Conservation (phyloP, 2,797 vertebrate species). For the Halcyon smyrnensis region DNA sequence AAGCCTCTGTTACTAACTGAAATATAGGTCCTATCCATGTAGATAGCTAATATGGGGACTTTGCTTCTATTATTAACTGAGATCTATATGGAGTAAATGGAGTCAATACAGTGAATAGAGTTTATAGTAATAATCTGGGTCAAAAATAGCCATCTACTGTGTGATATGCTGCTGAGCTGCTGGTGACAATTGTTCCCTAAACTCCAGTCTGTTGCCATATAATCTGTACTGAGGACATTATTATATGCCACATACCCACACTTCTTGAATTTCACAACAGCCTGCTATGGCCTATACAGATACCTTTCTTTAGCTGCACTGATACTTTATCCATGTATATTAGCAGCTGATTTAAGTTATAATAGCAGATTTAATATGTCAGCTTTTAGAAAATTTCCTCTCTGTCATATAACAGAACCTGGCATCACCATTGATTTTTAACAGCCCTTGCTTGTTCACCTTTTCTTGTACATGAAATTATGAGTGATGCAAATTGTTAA, state of each 20-base stretch:
- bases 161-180: not conserved
- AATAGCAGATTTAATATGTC: not conserved
- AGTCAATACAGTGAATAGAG: not conserved
- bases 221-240: not conserved
- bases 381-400: slow-evolving; percentile 3
- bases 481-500: not conserved
- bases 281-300: not conserved
- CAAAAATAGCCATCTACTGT: not conserved
- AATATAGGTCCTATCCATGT: not conserved
- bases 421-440: slow-evolving; percentile 17
- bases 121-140: not conserved
- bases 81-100: not conserved
- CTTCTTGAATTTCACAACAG: not conserved
- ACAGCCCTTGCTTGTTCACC: not conserved
- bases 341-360: not conserved
- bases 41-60: not conserved
- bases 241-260: not conserved
- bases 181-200: not conserved
- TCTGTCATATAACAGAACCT: not conserved
- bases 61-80: not conserved
- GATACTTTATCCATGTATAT: not conserved
- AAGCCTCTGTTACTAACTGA: not conserved
- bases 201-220: not conserved
- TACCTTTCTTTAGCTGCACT: not conserved
- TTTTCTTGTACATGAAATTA: slow-evolving; percentile 5